Percentiles rank a stretch among this genome's conserved stretches.
phyloP scores from a whole-genome alignment of 2,797 vertebrate genomes.

The Coracias cyanogaster region DNA sequence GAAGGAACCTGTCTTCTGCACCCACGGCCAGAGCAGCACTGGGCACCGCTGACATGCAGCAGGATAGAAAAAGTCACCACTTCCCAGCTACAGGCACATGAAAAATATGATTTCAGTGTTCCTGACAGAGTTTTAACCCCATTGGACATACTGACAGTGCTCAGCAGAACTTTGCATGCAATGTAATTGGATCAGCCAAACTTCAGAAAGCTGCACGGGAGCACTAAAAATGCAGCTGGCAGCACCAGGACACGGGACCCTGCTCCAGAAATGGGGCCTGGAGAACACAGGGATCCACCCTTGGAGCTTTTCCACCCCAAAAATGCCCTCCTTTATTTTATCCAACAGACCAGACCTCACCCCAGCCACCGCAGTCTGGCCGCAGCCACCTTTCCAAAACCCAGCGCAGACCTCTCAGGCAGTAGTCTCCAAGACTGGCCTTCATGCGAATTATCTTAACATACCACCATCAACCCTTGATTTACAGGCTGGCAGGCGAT shows the following conservation, averaged over 20 bases:
- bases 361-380: accelerated
- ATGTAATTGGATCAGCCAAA: not conserved
- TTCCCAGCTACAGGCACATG: not conserved
- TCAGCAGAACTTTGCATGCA: not conserved
- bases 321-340: not conserved
- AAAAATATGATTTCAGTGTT: not conserved
- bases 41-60: not conserved
- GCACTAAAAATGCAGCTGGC: not conserved
- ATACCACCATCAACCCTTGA: accelerated
- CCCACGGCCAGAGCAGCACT: not conserved
- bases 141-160: not conserved
- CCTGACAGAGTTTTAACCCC: not conserved
- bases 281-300: not conserved
- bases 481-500: accelerated
- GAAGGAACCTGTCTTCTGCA: not conserved
- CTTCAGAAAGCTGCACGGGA: not conserved
- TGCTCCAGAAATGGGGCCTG: not conserved
- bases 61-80: not conserved
- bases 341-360: no score
- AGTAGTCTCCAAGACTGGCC: not conserved
- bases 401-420: accelerated
- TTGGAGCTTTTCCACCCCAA: not conserved
- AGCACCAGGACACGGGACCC: not conserved
- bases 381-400: not conserved
- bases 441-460: accelerated